Evolutionary conservation across 2,797 vertebrate genomes (phyloP).

Genomic region (Rousettus madagascariensis): DNA sequence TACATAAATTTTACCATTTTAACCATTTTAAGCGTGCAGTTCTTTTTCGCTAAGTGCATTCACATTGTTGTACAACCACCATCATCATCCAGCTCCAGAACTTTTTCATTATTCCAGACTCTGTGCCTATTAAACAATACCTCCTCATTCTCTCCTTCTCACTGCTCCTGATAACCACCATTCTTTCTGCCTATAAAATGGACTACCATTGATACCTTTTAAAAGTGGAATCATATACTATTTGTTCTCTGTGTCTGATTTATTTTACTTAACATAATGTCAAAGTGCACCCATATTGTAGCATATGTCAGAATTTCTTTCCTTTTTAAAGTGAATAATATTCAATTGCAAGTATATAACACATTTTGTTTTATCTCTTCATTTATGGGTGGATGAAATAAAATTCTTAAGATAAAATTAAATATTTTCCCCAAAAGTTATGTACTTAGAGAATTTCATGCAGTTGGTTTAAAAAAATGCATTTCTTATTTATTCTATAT

Average conservation of each 20-base stretch:
- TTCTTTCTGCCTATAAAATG: background rate
- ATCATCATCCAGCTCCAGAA: background rate
- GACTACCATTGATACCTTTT: background rate
- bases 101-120: background rate
- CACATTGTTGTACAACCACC: background rate
- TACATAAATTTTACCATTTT: background rate
- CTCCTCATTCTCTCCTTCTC: background rate
- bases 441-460: background rate
- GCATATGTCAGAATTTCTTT: background rate
- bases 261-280: background rate
- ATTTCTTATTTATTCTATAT: background rate
- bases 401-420: background rate
- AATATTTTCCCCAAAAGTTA: background rate
- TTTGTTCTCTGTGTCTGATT: background rate
- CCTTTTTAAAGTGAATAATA: background rate
- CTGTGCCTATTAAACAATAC: background rate
- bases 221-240: background rate
- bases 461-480: background rate
- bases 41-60: background rate
- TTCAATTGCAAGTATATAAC: background rate
- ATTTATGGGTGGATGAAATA: background rate
- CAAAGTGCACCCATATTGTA: background rate
- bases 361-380: background rate
- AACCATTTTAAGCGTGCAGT: background rate
- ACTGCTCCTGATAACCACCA: rapidly evolving